A percentile compares a stretch with the other conserved stretches of the same genome.
Evolutionary conservation across 2,113 vertebrate genomes (phyloP).

Genomic region (Meriones unguiculatus): DNA sequence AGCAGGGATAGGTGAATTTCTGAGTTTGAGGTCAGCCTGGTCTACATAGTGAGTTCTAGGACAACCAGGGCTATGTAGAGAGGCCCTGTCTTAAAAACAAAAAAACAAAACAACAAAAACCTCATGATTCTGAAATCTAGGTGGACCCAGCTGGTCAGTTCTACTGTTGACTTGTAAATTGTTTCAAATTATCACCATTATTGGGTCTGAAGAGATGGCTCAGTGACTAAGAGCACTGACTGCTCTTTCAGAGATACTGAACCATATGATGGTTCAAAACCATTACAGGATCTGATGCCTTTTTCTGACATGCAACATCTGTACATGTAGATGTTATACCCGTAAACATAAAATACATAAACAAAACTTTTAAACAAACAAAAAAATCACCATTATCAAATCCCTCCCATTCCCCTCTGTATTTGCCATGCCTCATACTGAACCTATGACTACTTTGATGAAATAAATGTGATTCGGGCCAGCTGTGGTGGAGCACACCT

Average conservation of each 20-base stretch:
- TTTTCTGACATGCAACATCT: too few species aligned
- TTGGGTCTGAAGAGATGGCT: too few species aligned
- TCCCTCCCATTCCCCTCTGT: not conserved
- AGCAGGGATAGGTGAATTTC: too few species aligned
- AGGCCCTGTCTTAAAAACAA: not conserved
- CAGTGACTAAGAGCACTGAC: too few species aligned
- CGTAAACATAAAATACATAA: too few species aligned
- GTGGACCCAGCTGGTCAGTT: not conserved
- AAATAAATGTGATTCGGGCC: too few species aligned
- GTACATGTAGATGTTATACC: too few species aligned
- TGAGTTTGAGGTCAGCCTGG: not conserved
- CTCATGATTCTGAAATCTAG: not conserved
- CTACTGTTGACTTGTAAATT: not conserved
- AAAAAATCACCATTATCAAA: not conserved
- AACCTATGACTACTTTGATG: not conserved
- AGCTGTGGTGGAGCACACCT: not conserved
- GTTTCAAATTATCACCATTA: not conserved
- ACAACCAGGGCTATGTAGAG: not conserved
- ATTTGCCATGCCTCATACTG: not conserved
- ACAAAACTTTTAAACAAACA: too few species aligned
- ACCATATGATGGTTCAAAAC: too few species aligned
- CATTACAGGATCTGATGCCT: too few species aligned
- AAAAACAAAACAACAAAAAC: not conserved
- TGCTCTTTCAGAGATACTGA: too few species aligned
- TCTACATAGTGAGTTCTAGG: not conserved